Conservation (phyloP, 37 sponge, comb jelly and placozoan genomes). For the Lycopodina hypogea region DNA sequence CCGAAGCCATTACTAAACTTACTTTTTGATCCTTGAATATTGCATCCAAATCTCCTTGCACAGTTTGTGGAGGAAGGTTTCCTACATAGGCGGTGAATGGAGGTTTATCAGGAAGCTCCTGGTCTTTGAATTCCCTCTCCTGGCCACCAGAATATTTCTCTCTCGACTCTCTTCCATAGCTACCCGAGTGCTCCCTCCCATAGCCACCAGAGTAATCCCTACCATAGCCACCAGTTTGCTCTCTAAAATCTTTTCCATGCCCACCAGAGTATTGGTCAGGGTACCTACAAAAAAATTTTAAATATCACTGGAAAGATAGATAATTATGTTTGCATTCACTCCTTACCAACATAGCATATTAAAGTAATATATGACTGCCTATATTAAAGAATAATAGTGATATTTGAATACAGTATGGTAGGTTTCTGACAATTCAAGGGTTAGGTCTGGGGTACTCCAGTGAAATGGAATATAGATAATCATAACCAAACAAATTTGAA, state of each 20-base stretch:
- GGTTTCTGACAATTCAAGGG: no score
- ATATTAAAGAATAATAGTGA: no score
- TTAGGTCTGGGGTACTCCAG: no score
- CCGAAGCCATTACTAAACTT: no score
- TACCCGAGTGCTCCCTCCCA: neutral
- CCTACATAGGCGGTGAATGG: slow-evolving; percentile 93
- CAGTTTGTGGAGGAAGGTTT: slow-evolving; percentile 84
- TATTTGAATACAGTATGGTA: no score
- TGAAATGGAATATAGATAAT: no score
- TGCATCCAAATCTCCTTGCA: slow-evolving; percentile 90
- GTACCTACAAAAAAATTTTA: no score
- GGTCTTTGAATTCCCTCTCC: neutral
- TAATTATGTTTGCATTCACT: no score
- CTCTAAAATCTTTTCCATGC: neutral
- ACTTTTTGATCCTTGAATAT: slow-evolving; percentile 81
- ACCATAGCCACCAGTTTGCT: neutral
- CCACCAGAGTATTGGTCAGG: neutral
- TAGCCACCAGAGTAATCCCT: slow-evolving; percentile 1
- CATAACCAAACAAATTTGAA: no score
- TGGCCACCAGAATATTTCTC: neutral
- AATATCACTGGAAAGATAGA: no score
- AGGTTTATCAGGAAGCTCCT: slow-evolving; percentile 81
- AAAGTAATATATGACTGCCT: no score
- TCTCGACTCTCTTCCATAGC: neutral
- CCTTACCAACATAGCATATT: no score